Base-by-base conservation (phyloP, 92 coral and sea anemone genomes). In the Porites rus region DNA sequence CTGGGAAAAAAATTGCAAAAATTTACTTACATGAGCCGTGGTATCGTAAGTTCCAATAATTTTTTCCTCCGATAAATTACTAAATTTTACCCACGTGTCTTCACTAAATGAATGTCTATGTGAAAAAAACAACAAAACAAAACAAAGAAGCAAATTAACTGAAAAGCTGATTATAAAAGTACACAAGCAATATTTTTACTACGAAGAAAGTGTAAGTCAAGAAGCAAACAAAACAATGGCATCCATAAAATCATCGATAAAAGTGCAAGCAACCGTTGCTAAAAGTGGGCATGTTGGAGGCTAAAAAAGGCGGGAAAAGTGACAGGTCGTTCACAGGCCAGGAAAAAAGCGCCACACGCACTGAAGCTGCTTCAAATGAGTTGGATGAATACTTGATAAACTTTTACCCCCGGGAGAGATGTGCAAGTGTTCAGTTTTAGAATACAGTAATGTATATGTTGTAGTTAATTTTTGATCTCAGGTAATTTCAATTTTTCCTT, bases 1-100 rank as follows among this genome's bases (percentile, higher is more conserved):
- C 46, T 6, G 46, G 46, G 0, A 38, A 38, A 31, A 38, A 38
- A 38, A 4, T 38, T 0, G 46, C 46, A 0, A 22, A n/a, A 22
- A 11, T 31, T 22, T 11, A 91, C 99, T 90, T 69, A 96, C 99
- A 60, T 94, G 98, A 72, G 99, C 99, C 10, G 94, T 93, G 0
- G 94, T 85, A 22, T 93, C 98, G 62, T 92, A 91, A 19, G 99
- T 96, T 5, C 98, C 99, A 46, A 96, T 96, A 19, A 96, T 90
- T 84, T 92, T 87, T 20, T 90, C 96, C 66, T 94, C 90, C 28
- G 98, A 86, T 78, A 93, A 83, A 76, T 96, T 96, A 79, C 97
- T 93, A 82, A 96, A 96, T 85, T 88, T 85, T 1, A 93, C 98
- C 85, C 92, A 95, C 1, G 93, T 94, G 65, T 95, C 98, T 20